These are phyloP conservation scores for Allacma fusca DNA, from an alignment of 2,888 invertebrate species.

Conservation along the genomic window DNA sequence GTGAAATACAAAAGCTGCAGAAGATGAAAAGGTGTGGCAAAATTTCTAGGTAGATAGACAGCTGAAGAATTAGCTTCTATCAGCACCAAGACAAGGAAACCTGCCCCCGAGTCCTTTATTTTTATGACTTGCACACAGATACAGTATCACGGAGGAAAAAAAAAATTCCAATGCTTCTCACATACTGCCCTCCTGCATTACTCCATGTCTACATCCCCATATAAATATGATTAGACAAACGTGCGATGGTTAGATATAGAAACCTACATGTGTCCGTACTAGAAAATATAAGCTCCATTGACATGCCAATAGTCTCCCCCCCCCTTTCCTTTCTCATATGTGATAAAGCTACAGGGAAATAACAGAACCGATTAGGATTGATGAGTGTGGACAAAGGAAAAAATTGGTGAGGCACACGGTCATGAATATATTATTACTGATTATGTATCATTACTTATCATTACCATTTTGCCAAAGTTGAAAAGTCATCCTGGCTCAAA, in stretches of 20 bases:
- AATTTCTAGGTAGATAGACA: conserved; percentile 34
- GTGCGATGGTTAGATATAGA: too few species aligned
- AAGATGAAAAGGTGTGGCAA: conserved; percentile 37
- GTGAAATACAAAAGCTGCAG: conserved; percentile 23
- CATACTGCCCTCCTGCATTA: neutral
- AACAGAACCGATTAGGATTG: conserved; percentile 3
- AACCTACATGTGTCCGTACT: too few species aligned
- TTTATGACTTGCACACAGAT: conserved; percentile 31
- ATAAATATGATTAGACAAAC: too few species aligned
- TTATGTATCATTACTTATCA: conserved; percentile 41
- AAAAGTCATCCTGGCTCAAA: conserved; percentile 21
- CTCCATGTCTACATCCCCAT: neutral
- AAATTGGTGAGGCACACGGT: conserved; percentile 32
- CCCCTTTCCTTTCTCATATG: neutral
- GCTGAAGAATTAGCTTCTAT: conserved; percentile 40
- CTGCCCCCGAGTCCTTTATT: conserved; percentile 33
- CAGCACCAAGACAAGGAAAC: conserved; percentile 25
- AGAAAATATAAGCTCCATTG: neutral
- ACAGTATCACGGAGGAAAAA: neutral
- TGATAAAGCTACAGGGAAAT: neutral
- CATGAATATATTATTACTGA: conserved; percentile 30
- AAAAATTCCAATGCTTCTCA: neutral
- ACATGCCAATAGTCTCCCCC: neutral
- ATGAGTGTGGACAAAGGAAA: conserved; percentile 7
- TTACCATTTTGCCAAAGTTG: conserved; percentile 34